Percentiles rank a stretch among this genome's conserved stretches.
Conservation (phyloP, 2,888 invertebrate species). For the Halictus ligatus region DNA sequence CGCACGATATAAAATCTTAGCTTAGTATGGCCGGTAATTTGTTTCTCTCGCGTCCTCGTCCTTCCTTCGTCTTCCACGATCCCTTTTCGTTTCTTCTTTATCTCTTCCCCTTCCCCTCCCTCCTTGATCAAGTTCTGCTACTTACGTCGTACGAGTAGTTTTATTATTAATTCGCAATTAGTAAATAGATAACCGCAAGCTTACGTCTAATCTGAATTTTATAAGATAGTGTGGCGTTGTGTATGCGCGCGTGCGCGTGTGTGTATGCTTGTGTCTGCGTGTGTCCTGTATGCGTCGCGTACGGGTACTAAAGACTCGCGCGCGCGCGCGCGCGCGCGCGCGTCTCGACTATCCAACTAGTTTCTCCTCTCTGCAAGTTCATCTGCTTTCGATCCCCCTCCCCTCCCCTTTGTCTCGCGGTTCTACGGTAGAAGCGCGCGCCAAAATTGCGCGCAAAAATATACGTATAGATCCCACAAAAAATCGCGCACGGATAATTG, state of each 20-base stretch:
- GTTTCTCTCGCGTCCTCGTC: conserved; percentile 64
- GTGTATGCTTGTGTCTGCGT: neutral
- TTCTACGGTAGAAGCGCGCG: too few species aligned
- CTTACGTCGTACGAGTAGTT: conserved; percentile 72
- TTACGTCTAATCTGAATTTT: conserved; percentile 74
- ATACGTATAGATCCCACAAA: neutral
- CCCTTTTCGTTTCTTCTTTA: neutral
- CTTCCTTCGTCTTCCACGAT: conserved; percentile 4
- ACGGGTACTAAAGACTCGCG: conserved; percentile 64
- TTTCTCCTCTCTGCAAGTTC: conserved; percentile 19
- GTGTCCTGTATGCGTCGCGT: conserved; percentile 23
- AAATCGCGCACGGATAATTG: neutral
- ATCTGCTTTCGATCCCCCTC: neutral
- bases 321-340: too few species aligned
- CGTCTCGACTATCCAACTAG: conserved; percentile 69
- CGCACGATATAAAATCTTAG: conserved; percentile 79
- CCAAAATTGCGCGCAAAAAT: neutral
- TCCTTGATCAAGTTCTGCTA: conserved; percentile 64
- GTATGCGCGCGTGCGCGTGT: neutral
- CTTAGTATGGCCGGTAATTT: conserved; percentile 81
- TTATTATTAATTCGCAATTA: conserved; percentile 77
- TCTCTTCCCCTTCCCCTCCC: neutral
- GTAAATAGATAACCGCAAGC: conserved; percentile 79
- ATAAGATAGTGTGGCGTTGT: conserved; percentile 52
- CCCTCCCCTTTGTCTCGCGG: neutral